A percentile compares a stretch with the other conserved stretches of the same genome.
These are phyloP conservation scores for Diarsia brunnea DNA, from an alignment of 2,888 invertebrate species.

Conservation along the genomic window DNA sequence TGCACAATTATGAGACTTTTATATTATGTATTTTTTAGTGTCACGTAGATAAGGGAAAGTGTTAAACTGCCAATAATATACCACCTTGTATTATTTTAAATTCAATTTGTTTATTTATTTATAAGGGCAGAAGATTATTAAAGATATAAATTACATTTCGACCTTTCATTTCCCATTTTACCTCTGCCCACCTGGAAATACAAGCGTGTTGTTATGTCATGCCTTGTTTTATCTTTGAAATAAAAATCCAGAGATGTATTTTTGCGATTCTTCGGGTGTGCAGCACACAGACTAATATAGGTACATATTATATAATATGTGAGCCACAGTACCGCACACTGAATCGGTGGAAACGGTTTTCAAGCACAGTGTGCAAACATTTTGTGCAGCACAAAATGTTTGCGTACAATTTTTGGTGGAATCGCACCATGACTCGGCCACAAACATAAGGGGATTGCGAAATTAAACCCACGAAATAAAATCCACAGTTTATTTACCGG, in stretches of 20 bases:
- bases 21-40: conserved; percentile 53
- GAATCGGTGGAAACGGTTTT: no score
- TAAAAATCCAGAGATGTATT: neutral
- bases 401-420: no score
- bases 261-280: no score
- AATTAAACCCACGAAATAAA: conserved; percentile 37
- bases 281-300: no score
- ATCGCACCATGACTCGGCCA: no score
- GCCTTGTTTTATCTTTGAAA: neutral
- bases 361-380: no score
- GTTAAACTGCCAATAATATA: conserved; percentile 62
- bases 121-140: conserved; percentile 63
- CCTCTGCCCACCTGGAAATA: neutral
- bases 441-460: neutral
- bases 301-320: no score
- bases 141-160: conserved; percentile 57
- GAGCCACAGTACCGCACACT: no score
- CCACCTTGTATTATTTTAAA: conserved; percentile 65
- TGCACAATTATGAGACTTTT: conserved; percentile 48
- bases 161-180: conserved; percentile 9
- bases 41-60: conserved; percentile 62
- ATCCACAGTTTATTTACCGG: conserved; percentile 67
- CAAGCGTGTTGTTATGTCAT: neutral
- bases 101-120: conserved; percentile 63
- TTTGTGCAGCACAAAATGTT: no score